phyloP scores from a whole-genome alignment of 2,113 vertebrate genomes.

The Salminus brasiliensis region DNA sequence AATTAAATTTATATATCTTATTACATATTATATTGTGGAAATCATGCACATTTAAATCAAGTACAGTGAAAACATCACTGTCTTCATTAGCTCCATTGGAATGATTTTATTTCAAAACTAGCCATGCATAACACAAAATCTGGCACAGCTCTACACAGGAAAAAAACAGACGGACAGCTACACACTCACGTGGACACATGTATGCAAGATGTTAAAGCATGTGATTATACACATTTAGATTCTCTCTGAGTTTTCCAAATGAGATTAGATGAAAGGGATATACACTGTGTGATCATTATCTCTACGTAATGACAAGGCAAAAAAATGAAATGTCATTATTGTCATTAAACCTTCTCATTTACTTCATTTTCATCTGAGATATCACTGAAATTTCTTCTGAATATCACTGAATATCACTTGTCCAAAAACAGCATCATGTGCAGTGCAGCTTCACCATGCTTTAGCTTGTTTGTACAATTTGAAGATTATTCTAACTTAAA shows the following conservation, averaged over 20 bases:
- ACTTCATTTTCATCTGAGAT: neutral
- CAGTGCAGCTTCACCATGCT: neutral
- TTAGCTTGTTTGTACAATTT: neutral
- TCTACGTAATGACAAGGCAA: constrained; percentile 6
- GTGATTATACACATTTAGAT: constrained; percentile 16
- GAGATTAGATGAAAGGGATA: neutral
- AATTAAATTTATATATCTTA: too few relatives aligned
- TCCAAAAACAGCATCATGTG: neutral
- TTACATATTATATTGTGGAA: too few relatives aligned
- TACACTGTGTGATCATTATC: constrained; percentile 2
- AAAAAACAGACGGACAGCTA: neutral
- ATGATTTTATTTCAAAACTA: neutral
- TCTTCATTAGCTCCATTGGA: neutral
- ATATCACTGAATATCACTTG: too few relatives aligned
- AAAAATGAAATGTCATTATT: neutral
- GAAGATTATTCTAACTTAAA: neutral
- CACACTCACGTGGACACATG: too few relatives aligned
- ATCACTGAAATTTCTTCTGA: neutral
- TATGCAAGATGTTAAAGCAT: neutral
- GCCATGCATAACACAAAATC: neutral
- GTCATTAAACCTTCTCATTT: neutral
- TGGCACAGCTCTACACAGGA: neutral
- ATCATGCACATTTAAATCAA: neutral
- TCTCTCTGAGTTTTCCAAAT: neutral
- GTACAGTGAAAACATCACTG: neutral